Conservation (phyloP, 2,113 vertebrate species). For the Malurus alboscapulatus region DNA sequence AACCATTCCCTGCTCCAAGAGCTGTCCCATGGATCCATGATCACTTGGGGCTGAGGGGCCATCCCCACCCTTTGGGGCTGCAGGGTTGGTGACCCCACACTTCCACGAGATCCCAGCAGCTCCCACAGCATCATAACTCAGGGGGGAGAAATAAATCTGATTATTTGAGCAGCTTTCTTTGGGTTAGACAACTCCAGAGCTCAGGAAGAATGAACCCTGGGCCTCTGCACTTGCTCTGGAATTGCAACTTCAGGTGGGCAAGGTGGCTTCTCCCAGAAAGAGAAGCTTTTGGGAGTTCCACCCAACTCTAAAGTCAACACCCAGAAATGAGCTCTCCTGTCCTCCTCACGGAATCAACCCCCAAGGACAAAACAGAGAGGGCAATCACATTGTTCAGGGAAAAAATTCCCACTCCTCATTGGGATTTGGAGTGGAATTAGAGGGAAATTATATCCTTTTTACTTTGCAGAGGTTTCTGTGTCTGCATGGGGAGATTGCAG, state of each 20-base stretch:
- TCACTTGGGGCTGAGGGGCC: background rate
- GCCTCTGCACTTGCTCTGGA: background rate
- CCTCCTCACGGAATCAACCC: background rate
- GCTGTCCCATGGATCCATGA: background rate
- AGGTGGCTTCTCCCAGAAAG: background rate
- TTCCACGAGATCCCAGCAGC: background rate
- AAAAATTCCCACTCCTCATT: background rate
- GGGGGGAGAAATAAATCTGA: background rate
- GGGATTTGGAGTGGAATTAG: background rate
- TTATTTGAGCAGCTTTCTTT: background rate
- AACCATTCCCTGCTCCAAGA: background rate
- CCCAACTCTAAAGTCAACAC: background rate
- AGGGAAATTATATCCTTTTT: background rate
- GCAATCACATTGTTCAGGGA: fast-evolving
- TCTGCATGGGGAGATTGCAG: background rate
- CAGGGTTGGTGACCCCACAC: background rate
- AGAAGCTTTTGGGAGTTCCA: background rate
- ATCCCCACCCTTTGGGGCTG: too few species aligned
- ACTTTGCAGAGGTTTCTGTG: background rate
- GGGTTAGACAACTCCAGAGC: background rate
- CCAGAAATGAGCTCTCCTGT: background rate
- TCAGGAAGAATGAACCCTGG: background rate
- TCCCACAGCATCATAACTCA: fast-evolving
- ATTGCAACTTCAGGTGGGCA: background rate
- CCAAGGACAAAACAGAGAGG: background rate